Evolutionary conservation across 2,113 vertebrate genomes (phyloP), one percentile per base, ranked within the genome.

Genomic region (Amia ocellicauda): DNA sequence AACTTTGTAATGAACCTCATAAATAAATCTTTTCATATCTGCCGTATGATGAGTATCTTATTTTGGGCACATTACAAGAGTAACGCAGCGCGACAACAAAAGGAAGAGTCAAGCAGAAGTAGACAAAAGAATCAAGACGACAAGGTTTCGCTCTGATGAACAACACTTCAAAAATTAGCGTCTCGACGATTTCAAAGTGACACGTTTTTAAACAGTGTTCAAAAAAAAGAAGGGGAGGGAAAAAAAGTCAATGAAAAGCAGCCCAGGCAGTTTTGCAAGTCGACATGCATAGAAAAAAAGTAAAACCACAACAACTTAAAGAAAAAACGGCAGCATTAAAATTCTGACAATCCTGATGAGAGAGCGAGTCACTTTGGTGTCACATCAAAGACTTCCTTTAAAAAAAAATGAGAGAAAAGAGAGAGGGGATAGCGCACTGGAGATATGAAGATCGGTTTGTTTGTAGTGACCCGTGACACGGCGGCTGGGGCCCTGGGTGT

Each of bases 101-200:
- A 66, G 80, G 67, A 82, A 79, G 81, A 76, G 79, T 69, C 74
- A 77, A 53, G 64, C 49, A n/a, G 80, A 80, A 73, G 76, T 68
- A 83, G 83, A 86, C 83, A 80, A 85, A 85, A 84, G 77, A 74
- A 69, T 73, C 74, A 73, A 74, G 79, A 86, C 81, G 59, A 80
- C 74, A 58, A 78, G 70, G 74, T 76, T 79, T 86, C 78, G 76
- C 73, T 80, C 73, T 77, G 78, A 72, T 84, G 80, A 85, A 84
- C n/a, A n/a, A n/a, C 78, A 83, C 84, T 80, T 83, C 84, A 83
- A n/a, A 86, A 85, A 84, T 87, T 82, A 85, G 83, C 77, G 72
- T 80, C 79, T 82, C 20, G 23, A 74, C 66, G 27, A 36, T 36
- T 36, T 36, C 31, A 36, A 36, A 36, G 31, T 11, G n/a, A n/a